Evolutionary conservation across 2,113 vertebrate species (phyloP), one percentile per base, ranked within the genome.

Genomic region (Percina caprodes): DNA sequence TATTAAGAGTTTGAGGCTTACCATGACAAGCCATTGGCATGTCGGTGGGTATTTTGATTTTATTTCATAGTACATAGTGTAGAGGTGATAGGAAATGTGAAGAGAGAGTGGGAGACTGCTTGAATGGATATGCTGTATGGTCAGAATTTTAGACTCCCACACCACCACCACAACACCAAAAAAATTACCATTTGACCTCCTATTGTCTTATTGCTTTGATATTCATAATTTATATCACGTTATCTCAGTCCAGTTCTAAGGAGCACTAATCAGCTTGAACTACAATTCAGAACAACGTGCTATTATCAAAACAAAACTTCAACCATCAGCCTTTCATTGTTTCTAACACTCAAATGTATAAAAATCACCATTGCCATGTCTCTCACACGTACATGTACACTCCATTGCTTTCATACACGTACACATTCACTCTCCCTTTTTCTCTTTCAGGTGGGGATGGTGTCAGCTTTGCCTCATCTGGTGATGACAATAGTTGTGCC

Each of bases 401-500:
- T 42, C 33, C 6, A 5, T 35, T 35, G 33, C 33, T 35, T 10
- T 42, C 39, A 42, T 39, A 6, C 52, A 66, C 5, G 26, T 14
- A 66, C 4, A 19, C 4, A 42, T 35, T 26, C n/a, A 11, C 5
- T 8, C 4, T 54, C 48, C 55, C 10, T 7, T 59, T 35, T 42
- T 78, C 73, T 74, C 8, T 68, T 30, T 86, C 89, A 97, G 97
- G 94, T 96, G 86, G 97, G 97, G 75, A 80, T 97, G 83, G 93
- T 98, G 84, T 98, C 97, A 1, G 97, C 97, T 4, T 85, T 98
- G 83, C 97, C 97, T 21, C 97, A 98, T 92, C 94, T 98, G 88
- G 97, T 98, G 83, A 98, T 98, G 97, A 98, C 97, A 13, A 97
- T 98, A 86, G 92, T 97, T 1, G 97, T 98, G 71, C 97, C 97